Conservation (phyloP, 2,113 vertebrate species). For the Corythornis vintsioides region DNA sequence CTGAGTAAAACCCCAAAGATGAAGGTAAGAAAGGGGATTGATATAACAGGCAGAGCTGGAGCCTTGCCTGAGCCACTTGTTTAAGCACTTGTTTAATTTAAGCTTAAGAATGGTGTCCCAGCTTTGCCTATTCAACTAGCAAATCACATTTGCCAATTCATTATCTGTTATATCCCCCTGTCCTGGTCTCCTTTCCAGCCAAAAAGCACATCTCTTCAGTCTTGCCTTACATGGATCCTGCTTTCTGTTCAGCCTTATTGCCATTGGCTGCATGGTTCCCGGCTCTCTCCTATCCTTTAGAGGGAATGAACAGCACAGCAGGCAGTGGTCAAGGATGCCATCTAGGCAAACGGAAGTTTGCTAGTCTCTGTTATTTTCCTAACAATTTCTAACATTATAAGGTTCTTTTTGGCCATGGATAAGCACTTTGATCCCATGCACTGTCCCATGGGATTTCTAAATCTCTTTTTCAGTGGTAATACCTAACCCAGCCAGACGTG, state of each 20-base stretch:
- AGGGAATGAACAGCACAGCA: neutral
- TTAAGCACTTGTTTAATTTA: neutral
- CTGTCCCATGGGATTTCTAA: neutral
- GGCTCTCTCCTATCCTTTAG: neutral
- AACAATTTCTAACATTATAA: neutral
- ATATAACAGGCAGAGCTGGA: neutral
- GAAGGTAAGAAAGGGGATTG: neutral
- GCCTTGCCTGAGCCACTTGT: neutral
- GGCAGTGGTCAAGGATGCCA: neutral
- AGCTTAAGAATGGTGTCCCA: neutral
- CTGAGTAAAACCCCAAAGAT: neutral
- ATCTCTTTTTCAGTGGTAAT: neutral
- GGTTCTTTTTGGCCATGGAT: neutral
- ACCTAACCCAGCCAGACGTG: neutral
- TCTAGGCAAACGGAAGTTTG: neutral
- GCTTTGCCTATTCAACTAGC: neutral
- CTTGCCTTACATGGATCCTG: neutral
- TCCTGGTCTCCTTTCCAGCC: neutral
- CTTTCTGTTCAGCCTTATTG: neutral
- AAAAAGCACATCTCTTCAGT: neutral
- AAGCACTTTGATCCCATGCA: neutral
- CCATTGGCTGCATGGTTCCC: neutral
- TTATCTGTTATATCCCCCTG: neutral
- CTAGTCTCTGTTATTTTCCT: neutral
- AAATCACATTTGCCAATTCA: neutral